Evolutionary conservation across 2,113 vertebrate genomes (phyloP).

Genomic region (Carlito syrichta): DNA sequence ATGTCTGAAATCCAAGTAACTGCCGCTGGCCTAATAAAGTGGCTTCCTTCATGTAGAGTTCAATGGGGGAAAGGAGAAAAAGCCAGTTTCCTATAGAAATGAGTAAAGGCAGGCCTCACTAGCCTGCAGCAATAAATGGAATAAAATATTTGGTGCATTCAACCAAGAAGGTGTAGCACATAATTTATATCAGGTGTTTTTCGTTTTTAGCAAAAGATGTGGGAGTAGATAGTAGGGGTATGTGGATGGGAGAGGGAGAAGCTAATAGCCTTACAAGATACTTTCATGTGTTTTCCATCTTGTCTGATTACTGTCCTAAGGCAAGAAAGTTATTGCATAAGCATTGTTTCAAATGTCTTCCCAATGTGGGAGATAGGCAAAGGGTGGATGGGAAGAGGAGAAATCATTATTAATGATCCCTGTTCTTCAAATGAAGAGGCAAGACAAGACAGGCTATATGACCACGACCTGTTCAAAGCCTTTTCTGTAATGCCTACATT

Average conservation of each 20-base stretch:
- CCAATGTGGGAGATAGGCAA: not conserved
- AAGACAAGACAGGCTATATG: not conserved
- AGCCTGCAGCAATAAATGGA: constrained; percentile 25
- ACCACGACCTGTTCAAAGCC: not conserved
- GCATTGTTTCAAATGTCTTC: constrained; percentile 14
- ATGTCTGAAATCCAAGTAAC: constrained; percentile 55
- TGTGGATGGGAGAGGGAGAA: not conserved
- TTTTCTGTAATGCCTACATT: not conserved
- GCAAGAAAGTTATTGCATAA: constrained; percentile 7
- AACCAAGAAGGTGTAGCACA: constrained; percentile 10
- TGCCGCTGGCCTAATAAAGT: constrained; percentile 52
- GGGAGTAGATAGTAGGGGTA: not conserved
- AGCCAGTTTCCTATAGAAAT: constrained; percentile 32
- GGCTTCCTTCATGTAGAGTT: constrained; percentile 39
- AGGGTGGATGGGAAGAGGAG: not conserved
- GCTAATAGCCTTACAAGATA: not conserved
- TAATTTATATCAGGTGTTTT: constrained; percentile 41
- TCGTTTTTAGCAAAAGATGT: constrained; percentile 27
- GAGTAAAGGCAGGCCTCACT: not conserved
- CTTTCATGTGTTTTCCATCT: constrained; percentile 55
- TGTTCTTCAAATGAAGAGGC: not conserved
- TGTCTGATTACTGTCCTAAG: constrained; percentile 46
- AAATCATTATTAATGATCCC: not conserved
- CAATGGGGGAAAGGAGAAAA: not conserved
- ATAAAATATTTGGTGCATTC: constrained; percentile 35